These are phyloP conservation scores for Corynorhinus townsendii DNA, from an alignment of 2,113 vertebrate species.

Conservation along the genomic window DNA sequence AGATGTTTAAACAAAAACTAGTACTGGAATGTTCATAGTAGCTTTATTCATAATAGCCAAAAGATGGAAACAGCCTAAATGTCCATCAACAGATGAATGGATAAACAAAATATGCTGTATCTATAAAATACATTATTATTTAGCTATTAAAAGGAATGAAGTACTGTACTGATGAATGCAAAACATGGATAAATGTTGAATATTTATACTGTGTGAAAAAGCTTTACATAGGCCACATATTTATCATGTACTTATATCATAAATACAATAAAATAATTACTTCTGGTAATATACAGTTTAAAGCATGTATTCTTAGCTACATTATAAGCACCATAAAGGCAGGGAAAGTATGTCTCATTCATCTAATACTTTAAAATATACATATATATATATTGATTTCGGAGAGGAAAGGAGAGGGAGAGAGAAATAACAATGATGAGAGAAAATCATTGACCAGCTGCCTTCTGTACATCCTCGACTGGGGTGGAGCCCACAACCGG, in stretches of 20 bases:
- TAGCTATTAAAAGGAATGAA: not conserved
- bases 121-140: not conserved
- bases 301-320: not conserved
- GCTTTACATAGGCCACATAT: not conserved
- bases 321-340: not conserved
- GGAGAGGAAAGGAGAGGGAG: no score
- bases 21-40: not conserved
- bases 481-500: no score
- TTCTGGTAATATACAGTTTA: not conserved
- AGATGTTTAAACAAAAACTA: not conserved
- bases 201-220: not conserved
- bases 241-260: not conserved
- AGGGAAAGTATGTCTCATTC: not conserved
- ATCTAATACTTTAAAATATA: not conserved
- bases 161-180: not conserved
- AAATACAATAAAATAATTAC: not conserved
- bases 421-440: no score
- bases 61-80: not conserved
- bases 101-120: not conserved
- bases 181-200: not conserved
- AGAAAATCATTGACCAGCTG: no score
- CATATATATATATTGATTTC: no score
- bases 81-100: not conserved
- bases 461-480: no score
- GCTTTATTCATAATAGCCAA: not conserved